Conservation (phyloP, 2,797 vertebrate genomes). For the Labeo calbasu region DNA sequence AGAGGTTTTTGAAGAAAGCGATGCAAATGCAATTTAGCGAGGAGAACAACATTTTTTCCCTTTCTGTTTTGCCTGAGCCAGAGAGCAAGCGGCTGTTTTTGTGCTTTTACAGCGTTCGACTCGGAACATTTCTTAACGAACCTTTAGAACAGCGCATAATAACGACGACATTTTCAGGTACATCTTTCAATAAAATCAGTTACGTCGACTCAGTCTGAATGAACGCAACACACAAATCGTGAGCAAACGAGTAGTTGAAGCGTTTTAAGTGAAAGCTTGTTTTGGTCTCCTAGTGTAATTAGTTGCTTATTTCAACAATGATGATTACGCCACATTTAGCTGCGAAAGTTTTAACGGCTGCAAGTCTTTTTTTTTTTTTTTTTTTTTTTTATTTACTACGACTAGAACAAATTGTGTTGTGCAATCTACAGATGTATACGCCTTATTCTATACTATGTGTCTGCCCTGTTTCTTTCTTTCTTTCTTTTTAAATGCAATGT, state of each 20-base stretch:
- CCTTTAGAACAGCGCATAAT: constrained; percentile 76
- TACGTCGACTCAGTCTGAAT: constrained; percentile 25
- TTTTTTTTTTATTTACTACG: constrained; percentile 77
- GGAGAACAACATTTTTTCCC: constrained; percentile 70
- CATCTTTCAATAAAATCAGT: constrained; percentile 70
- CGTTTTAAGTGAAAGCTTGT: constrained; percentile 76
- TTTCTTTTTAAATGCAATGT: constrained; percentile 72
- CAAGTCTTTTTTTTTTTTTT: constrained; percentile 72
- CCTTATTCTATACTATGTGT: constrained; percentile 95
- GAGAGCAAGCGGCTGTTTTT: constrained; percentile 67
- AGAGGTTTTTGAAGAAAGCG: constrained; percentile 73
- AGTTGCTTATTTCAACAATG: constrained; percentile 76
- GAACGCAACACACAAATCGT: constrained; percentile 40
- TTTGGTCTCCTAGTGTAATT: constrained; percentile 81
- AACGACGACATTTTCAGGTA: constrained; percentile 79
- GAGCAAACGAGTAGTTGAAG: constrained; percentile 52
- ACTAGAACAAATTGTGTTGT: constrained; percentile 89
- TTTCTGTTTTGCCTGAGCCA: constrained; percentile 72
- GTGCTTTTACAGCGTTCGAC: constrained; percentile 86
- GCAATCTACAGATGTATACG: constrained; percentile 93
- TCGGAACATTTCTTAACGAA: constrained; percentile 85
- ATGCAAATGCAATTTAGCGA: constrained; percentile 74
- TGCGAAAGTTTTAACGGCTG: constrained; percentile 80
- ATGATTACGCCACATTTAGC: constrained; percentile 75
- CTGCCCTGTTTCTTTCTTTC: constrained; percentile 71